Evolutionary conservation across 2,113 vertebrate species (phyloP).

Genomic region (Leiothrix lutea): DNA sequence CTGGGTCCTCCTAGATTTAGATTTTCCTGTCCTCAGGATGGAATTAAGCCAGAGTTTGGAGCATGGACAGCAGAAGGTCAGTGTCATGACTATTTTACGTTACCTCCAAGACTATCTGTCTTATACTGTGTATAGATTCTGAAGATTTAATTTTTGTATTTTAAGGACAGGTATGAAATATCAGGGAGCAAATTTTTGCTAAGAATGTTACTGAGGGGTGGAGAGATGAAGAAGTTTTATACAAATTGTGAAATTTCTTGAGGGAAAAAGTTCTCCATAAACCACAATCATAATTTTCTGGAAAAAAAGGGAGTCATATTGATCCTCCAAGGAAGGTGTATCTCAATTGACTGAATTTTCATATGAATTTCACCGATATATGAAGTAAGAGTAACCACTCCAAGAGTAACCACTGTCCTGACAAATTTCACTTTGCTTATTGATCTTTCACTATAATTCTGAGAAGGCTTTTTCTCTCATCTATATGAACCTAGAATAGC

Average conservation of each 20-base stretch:
- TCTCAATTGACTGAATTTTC: neutral
- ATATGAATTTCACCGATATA: neutral
- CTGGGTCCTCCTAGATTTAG: neutral
- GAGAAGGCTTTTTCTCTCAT: neutral
- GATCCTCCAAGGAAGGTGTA: neutral
- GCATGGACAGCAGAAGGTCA: neutral
- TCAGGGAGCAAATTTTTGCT: neutral
- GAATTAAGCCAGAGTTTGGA: neutral
- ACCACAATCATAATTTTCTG: neutral
- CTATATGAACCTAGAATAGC: neutral
- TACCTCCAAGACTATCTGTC: neutral
- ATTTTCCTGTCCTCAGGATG: neutral
- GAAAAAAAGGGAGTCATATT: neutral
- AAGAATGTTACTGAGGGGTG: neutral
- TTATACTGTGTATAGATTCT: neutral
- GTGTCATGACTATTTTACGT: neutral
- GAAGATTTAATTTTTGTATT: neutral
- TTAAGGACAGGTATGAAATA: neutral
- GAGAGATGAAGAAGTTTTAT: neutral
- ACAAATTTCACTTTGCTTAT: neutral
- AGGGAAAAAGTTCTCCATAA: neutral
- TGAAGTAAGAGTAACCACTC: neutral
- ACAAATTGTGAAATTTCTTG: neutral
- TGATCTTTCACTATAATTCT: neutral
- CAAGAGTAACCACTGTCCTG: neutral